Percentiles rank a stretch among this genome's conserved stretches.
These are phyloP conservation scores for Lathronympha strigana DNA, from an alignment of 2,888 invertebrate species.

Conservation along the genomic window DNA sequence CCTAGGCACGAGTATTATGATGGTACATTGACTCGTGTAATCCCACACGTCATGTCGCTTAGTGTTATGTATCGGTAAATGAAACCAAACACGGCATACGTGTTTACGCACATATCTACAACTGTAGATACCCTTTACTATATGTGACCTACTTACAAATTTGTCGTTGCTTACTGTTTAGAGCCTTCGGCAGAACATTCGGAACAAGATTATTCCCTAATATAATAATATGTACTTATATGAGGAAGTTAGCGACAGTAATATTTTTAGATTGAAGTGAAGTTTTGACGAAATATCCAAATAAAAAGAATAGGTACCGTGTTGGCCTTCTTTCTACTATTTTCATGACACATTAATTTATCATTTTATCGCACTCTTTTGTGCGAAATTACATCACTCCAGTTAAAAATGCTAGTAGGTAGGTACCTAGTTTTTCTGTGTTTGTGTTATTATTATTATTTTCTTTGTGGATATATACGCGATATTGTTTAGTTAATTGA, in stretches of 20 bases:
- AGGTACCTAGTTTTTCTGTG: too few relatives aligned
- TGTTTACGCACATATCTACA: slow-evolving; percentile 1
- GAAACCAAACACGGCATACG: slow-evolving; percentile 29
- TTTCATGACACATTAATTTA: too few relatives aligned
- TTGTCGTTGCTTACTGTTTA: slow-evolving; percentile 18
- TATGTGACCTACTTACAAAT: slow-evolving; percentile 16
- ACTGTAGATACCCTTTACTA: background rate
- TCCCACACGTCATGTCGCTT: slow-evolving; percentile 14
- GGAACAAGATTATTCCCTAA: background rate
- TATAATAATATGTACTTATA: too few relatives aligned
- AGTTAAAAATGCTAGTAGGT: too few relatives aligned
- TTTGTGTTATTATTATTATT: too few relatives aligned
- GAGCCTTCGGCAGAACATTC: background rate
- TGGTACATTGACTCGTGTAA: slow-evolving; percentile 6
- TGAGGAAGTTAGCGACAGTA: background rate
- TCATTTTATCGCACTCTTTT: too few relatives aligned
- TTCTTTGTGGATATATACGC: too few relatives aligned
- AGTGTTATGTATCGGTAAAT: slow-evolving; percentile 20
- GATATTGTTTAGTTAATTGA: too few relatives aligned
- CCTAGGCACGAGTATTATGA: background rate
- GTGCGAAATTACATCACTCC: too few relatives aligned
- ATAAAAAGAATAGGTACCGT: too few relatives aligned
- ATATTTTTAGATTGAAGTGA: background rate
- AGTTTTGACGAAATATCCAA: too few relatives aligned
- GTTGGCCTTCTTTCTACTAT: too few relatives aligned